Evolutionary conservation across 2,888 invertebrate species (phyloP), one percentile per base, ranked within the genome.

Genomic region (Drosophila pseudotakahashii): DNA sequence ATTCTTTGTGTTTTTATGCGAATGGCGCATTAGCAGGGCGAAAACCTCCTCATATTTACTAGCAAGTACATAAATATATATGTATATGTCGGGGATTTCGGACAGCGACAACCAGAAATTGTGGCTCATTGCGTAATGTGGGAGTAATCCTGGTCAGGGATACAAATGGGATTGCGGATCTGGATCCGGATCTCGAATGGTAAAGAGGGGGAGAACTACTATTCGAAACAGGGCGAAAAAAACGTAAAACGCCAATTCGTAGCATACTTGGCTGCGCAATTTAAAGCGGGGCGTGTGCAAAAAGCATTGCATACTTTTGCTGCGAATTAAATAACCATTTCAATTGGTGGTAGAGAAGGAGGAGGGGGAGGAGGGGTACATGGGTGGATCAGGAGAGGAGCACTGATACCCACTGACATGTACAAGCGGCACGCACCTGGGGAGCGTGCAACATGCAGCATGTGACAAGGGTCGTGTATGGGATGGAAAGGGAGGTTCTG

Each of bases 301-400:
- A 13, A 41, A 39, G 14, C 30, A n/a, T 14, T 19, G 30, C 53
- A 48, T 19, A 66, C 53, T 53, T 63, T 36, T 19, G 47, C 11
- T 50, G 39, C 16, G 48, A 67, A 80, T 83, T 80, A 80, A 80
- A 79, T 80, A 67, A 68, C 47, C 57, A 79, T 83, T 82, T 79
- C 62, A 59, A 78, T 73, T 73, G 54, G 51, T 37, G 42, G 9
- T 30, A 47, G 26, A 3, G 44, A 19, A 37, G 37, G 41, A 6
- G 39, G 13, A 1, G 34, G 34, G 5, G 2, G 4, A 19, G 34
- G 34, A 19, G 10, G 26, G 1, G 44, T 19, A 55, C 30, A 34
- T 19, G 19, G 19, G 19, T 4, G 39, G 10, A 1, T 34, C 26
- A 3, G 9, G n/a, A 7, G 47, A 0, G 5, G 32, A n/a, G n/a